Conservation (phyloP, 2,888 invertebrate genomes). For the Schizaphis graminum region DNA sequence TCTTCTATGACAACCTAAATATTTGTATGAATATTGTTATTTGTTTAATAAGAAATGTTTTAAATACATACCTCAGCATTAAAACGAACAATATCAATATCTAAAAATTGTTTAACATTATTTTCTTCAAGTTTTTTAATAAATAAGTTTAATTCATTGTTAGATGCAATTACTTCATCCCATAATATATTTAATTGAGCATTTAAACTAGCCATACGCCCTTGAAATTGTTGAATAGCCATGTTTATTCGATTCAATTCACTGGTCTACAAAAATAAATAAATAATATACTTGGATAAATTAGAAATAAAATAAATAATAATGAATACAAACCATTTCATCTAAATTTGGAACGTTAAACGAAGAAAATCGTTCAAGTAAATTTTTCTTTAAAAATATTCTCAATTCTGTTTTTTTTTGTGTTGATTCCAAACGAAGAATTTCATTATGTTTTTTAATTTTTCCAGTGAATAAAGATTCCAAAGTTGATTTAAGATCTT, state of each 20-base stretch:
- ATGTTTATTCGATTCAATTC: constrained; percentile 52
- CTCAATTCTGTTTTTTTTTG: constrained; percentile 63
- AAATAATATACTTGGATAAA: background rate
- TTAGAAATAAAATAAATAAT: background rate
- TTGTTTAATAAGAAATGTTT: background rate
- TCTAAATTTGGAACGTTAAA: constrained; percentile 36
- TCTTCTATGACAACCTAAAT: constrained; percentile 35
- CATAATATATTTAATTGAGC: constrained; percentile 56
- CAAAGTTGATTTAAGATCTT: constrained; percentile 49
- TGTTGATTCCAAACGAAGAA: constrained; percentile 56
- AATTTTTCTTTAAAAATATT: constrained; percentile 58
- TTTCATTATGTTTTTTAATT: constrained; percentile 58
- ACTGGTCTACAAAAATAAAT: constrained; percentile 31
- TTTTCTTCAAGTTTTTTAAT: constrained; percentile 45
- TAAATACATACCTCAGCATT: constrained; percentile 30
- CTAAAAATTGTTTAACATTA: constrained; percentile 61
- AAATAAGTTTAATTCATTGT: constrained; percentile 48
- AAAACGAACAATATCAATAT: constrained; percentile 36
- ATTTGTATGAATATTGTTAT: background rate
- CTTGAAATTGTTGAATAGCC: constrained; percentile 63
- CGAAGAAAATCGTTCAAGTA: constrained; percentile 54
- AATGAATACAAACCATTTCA: constrained; percentile 51
- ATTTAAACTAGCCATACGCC: constrained; percentile 58
- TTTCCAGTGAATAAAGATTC: constrained; percentile 44
- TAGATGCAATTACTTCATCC: constrained; percentile 60